Evolutionary conservation across 2,113 vertebrate species (phyloP).

Genomic region (Crotalus helleri): DNA sequence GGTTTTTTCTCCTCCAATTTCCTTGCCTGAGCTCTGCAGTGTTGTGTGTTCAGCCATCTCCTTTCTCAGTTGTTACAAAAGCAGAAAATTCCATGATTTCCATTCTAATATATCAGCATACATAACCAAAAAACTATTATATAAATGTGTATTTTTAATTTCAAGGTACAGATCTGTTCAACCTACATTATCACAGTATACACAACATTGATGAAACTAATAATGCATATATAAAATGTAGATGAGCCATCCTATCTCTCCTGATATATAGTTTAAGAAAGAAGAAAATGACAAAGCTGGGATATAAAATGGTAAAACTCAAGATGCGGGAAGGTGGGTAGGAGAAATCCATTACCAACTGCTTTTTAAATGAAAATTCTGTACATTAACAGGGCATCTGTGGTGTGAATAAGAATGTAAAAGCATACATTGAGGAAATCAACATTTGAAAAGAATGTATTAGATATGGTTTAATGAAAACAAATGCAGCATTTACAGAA

Average conservation of each 20-base stretch:
- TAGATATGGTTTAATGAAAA: not conserved
- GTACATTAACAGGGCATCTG: not conserved
- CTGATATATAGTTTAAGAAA: not conserved
- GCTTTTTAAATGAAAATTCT: not conserved
- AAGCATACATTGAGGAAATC: not conserved
- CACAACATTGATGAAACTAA: not conserved
- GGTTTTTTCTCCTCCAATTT: not conserved
- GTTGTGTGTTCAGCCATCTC: not conserved
- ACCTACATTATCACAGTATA: not conserved
- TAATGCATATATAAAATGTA: not conserved
- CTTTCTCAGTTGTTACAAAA: not conserved
- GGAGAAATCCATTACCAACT: not conserved
- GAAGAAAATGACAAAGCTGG: not conserved
- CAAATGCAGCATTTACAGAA: not conserved
- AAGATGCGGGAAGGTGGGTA: not conserved
- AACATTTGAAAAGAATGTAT: not conserved
- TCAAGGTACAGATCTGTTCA: not conserved
- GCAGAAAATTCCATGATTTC: not conserved
- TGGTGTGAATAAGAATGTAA: not conserved
- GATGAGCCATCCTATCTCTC: not conserved
- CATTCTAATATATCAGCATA: not conserved
- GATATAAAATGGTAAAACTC: not conserved
- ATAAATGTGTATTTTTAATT: not conserved
- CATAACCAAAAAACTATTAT: not conserved
- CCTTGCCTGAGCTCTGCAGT: not conserved